Percentiles rank a stretch among this genome's conserved stretches.
These are phyloP conservation scores for Lordiphosa mommai DNA, from an alignment of 1,140 invertebrate genomes.

Conservation along the genomic window DNA sequence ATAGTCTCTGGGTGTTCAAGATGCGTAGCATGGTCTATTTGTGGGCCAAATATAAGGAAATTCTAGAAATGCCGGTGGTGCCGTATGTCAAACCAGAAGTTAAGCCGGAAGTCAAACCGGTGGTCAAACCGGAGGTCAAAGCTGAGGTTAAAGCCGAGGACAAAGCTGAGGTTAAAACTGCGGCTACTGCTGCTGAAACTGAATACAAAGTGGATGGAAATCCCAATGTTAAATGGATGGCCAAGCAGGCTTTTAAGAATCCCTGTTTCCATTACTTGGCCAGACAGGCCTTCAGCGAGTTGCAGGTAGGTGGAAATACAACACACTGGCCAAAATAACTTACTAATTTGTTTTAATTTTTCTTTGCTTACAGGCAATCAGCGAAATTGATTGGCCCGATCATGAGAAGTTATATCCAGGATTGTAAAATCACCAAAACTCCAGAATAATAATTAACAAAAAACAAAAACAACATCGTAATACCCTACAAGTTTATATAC, in stretches of 20 bases:
- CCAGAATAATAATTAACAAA: no score
- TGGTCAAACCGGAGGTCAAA: background rate
- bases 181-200: conserved; percentile 1
- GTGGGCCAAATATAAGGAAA: conserved; percentile 49
- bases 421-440: no score
- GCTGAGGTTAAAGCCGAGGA: background rate
- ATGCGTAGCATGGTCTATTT: conserved; percentile 58
- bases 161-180: background rate
- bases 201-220: background rate
- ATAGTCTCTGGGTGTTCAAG: conserved; percentile 55
- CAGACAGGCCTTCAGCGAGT: conserved; percentile 56
- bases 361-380: conserved; percentile 38
- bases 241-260: conserved; percentile 51
- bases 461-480: no score
- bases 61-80: conserved; percentile 15
- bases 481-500: no score
- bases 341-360: conserved; percentile 39
- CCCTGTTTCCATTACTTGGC: conserved; percentile 58
- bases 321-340: background rate
- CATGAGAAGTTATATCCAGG: background rate
- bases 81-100: conserved; percentile 6
- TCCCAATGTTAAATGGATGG: conserved; percentile 1
- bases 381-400: conserved; percentile 46
- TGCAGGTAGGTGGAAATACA: conserved; percentile 28
- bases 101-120: background rate